Conservation (phyloP, 2,113 vertebrate species). For the Corythornis madagascariensis region DNA sequence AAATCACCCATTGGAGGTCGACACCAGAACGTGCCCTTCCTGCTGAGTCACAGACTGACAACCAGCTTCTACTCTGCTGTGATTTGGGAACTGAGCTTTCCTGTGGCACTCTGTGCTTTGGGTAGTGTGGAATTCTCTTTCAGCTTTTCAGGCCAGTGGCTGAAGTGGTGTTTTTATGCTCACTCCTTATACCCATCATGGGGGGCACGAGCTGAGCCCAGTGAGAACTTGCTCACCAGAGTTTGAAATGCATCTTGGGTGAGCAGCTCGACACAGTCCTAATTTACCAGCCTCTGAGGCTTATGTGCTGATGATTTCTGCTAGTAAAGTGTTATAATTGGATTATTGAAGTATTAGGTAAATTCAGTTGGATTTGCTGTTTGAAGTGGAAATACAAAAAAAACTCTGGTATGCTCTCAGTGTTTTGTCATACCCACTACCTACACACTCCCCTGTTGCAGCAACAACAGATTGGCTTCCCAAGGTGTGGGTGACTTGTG, state of each 20-base stretch:
- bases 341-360: constrained; percentile 79
- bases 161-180: accelerated
- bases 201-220: not conserved
- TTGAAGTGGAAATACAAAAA: constrained; percentile 72
- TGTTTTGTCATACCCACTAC: constrained; percentile 65
- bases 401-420: constrained; percentile 44
- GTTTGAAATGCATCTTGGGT: constrained; percentile 4
- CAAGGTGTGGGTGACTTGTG: not conserved
- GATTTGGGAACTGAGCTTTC: not conserved
- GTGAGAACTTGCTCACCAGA: not conserved
- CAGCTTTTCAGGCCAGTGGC: too few relatives aligned
- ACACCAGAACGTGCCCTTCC: not conserved
- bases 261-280: constrained; percentile 22
- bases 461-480: constrained; percentile 51
- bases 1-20: not conserved
- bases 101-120: too few relatives aligned
- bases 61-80: not conserved
- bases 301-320: constrained; percentile 65
- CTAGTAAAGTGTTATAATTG: constrained; percentile 71
- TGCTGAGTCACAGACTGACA: not conserved
- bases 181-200: not conserved
- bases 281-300: constrained; percentile 52
- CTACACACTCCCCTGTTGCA: constrained; percentile 35
- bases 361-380: constrained; percentile 73
- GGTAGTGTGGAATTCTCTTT: not conserved